Evolutionary conservation across 2,113 vertebrate genomes (phyloP).

Genomic region (Pao palembangensis): DNA sequence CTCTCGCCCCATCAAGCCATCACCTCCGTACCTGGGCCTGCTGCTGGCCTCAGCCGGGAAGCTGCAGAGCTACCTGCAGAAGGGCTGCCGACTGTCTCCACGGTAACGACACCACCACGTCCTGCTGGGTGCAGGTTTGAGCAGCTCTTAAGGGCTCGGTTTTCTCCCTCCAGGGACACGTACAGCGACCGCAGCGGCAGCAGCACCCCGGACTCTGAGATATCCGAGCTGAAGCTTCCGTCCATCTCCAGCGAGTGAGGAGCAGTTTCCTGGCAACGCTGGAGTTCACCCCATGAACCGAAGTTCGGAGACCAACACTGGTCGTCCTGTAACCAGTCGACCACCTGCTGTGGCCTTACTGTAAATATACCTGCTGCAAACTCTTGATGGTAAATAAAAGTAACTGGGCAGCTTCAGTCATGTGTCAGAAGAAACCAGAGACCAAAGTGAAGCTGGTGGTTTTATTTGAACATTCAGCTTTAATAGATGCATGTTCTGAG

Average conservation of each 20-base stretch:
- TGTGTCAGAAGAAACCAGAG: too few relatives aligned
- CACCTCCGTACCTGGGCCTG: constrained; percentile 90
- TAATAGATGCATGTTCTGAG: neutral
- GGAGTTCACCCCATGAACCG: too few relatives aligned
- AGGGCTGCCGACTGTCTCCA: constrained; percentile 89
- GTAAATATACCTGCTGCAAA: constrained; percentile 13
- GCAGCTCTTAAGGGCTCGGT: neutral
- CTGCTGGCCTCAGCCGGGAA: constrained; percentile 87
- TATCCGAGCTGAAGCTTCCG: constrained; percentile 84
- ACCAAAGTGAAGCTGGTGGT: too few relatives aligned
- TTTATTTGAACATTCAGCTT: neutral
- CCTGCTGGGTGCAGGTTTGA: too few relatives aligned
- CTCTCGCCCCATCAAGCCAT: constrained; percentile 93
- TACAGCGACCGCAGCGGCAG: constrained; percentile 89
- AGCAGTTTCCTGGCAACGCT: too few relatives aligned
- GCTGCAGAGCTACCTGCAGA: constrained; percentile 85
- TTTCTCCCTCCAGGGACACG: constrained; percentile 81
- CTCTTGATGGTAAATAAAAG: too few relatives aligned
- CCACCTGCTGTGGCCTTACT: constrained; percentile 32
- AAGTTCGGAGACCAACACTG: too few relatives aligned
- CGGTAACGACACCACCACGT: constrained; percentile 67
- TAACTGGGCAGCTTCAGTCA: too few relatives aligned
- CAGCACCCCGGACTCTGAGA: constrained; percentile 90
- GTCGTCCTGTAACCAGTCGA: too few relatives aligned
- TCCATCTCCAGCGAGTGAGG: constrained; percentile 76